Percentiles rank a stretch among this genome's conserved stretches.
These are phyloP conservation scores for Entomobrya multifasciata DNA, from an alignment of 2,888 invertebrate genomes.

Conservation along the genomic window DNA sequence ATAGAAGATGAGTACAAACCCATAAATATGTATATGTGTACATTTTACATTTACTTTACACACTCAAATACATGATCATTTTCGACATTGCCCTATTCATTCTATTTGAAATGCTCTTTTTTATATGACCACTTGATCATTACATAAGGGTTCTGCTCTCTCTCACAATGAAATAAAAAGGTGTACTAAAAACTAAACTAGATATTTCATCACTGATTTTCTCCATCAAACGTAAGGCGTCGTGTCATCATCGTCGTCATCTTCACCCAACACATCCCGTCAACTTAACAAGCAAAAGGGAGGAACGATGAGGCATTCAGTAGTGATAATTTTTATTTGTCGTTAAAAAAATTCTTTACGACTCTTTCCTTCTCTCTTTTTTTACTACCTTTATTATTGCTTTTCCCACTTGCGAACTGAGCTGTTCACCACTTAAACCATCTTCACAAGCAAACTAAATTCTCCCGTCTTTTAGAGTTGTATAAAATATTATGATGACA, in stretches of 20 bases:
- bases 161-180: constrained; percentile 6
- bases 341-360: constrained; percentile 57
- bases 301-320: background rate
- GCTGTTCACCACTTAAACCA: background rate
- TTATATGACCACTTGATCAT: constrained; percentile 52
- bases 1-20: no score
- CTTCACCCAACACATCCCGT: background rate
- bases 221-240: background rate
- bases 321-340: constrained; percentile 49
- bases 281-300: background rate
- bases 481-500: background rate
- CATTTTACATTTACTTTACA: no score
- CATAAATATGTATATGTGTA: no score
- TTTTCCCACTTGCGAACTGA: background rate
- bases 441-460: no score
- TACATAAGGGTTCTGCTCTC: background rate
- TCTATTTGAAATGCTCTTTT: background rate
- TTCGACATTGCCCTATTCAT: background rate
- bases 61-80: background rate
- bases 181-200: constrained; percentile 5
- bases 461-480: background rate
- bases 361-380: constrained; percentile 37
- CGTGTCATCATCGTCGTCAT: background rate
- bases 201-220: constrained; percentile 16
- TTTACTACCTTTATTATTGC: constrained; percentile 44